These are phyloP conservation scores for Deilephila elpenor DNA, from an alignment of 2,888 invertebrate species.

Conservation along the genomic window DNA sequence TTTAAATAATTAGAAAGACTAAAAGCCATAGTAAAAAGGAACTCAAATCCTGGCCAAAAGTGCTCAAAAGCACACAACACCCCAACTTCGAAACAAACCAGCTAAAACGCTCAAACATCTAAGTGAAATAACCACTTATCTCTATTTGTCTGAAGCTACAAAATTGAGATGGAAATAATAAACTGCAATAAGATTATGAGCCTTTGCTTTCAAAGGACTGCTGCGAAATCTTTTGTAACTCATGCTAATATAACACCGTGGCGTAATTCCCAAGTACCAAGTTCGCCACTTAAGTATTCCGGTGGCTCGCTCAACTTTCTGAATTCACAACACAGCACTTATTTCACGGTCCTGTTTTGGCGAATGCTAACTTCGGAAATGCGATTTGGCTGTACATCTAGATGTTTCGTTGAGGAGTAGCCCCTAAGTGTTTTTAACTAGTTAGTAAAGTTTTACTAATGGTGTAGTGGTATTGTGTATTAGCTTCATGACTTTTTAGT, in stretches of 20 bases:
- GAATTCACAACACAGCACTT: constrained; percentile 22
- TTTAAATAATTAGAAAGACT: not conserved
- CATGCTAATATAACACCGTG: constrained; percentile 53
- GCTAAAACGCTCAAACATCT: not conserved
- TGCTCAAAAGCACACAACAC: not conserved
- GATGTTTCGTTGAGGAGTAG: constrained; percentile 5
- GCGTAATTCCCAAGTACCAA: constrained; percentile 37
- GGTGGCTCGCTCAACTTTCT: constrained; percentile 11
- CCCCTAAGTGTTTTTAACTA: constrained; percentile 6
- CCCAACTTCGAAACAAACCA: not conserved
- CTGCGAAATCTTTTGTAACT: constrained; percentile 60
- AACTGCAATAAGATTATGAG: constrained; percentile 72
- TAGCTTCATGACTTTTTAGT: not conserved
- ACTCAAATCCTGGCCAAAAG: no score
- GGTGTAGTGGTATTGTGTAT: not conserved
- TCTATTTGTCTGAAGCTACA: constrained; percentile 33
- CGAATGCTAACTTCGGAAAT: constrained; percentile 9
- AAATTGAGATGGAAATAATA: constrained; percentile 54
- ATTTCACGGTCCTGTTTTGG: constrained; percentile 22
- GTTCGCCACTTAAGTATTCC: constrained; percentile 27
- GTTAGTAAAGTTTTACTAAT: not conserved
- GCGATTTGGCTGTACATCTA: constrained; percentile 6
- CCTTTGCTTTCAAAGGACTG: constrained; percentile 61
- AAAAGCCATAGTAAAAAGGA: not conserved
- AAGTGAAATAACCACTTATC: constrained; percentile 2